A percentile compares a stretch with the other conserved stretches of the same genome.
Evolutionary conservation across 2,113 vertebrate species (phyloP).

Genomic region (Sakesphorus luctuosus): DNA sequence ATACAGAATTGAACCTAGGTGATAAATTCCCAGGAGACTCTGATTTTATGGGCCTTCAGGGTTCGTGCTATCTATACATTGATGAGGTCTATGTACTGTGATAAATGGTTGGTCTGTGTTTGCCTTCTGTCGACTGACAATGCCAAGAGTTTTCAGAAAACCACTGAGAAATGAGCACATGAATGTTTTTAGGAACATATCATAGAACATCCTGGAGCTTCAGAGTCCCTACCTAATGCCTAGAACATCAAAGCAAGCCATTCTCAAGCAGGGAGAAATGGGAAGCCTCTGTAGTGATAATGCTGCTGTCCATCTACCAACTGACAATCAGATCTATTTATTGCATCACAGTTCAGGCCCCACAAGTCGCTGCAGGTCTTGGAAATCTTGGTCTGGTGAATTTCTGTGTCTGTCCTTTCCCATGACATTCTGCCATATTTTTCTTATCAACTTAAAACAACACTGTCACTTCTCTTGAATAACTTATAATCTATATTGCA

Average conservation of each 20-base stretch:
- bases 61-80: not conserved
- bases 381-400: not conserved
- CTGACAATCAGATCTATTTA: not conserved
- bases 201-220: not conserved
- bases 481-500: not conserved
- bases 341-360: accelerated
- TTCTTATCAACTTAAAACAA: not conserved
- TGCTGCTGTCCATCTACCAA: not conserved
- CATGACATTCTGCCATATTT: not conserved
- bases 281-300: not conserved
- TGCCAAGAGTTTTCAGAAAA: not conserved
- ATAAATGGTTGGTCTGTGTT: not conserved
- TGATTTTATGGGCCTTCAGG: not conserved
- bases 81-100: not conserved
- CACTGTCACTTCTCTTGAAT: not conserved
- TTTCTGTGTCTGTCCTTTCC: not conserved
- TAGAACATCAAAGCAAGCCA: not conserved
- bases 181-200: not conserved
- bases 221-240: not conserved
- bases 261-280: not conserved
- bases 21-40: not conserved
- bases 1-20: not conserved
- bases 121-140: not conserved
- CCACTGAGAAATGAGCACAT: accelerated
- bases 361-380: not conserved